A percentile compares a stretch with the other conserved stretches of the same genome.
These are phyloP conservation scores for Pseudopleuronectes americanus DNA, from an alignment of 2,797 vertebrate genomes.

Conservation along the genomic window DNA sequence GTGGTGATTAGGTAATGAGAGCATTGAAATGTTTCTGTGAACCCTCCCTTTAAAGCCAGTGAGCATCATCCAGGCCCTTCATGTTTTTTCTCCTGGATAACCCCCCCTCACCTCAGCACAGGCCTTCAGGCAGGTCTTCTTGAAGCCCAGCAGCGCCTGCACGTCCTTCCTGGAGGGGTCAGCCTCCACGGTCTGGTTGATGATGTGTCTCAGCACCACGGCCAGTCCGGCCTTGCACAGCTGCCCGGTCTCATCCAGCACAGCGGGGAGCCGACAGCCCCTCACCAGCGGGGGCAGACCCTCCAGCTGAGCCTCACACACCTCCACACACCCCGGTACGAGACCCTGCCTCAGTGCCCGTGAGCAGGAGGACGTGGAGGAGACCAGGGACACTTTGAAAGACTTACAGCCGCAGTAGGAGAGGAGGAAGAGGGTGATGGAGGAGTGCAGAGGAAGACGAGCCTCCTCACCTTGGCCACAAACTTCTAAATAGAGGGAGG, in stretches of 20 bases:
- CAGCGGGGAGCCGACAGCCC: constrained; percentile 89
- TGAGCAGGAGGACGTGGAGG: constrained; percentile 6
- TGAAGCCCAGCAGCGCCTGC: constrained; percentile 92
- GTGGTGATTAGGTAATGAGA: too few species aligned
- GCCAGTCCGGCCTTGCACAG: constrained; percentile 96
- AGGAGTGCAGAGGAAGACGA: constrained; percentile 90
- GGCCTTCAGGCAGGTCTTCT: constrained; percentile 98
- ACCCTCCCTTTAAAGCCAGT: too few species aligned
- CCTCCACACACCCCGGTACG: constrained; percentile 66
- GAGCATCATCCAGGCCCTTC: too few species aligned
- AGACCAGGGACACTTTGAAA: constrained; percentile 79
- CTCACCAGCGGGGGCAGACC: constrained; percentile 87
- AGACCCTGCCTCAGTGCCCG: constrained; percentile 45
- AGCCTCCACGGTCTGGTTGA: constrained; percentile 82
- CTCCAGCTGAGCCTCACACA: constrained; percentile 73
- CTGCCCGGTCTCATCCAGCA: constrained; percentile 81
- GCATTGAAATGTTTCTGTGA: too few species aligned
- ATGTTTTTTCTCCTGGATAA: not conserved
- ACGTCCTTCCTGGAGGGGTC: constrained; percentile 87
- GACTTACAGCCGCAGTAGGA: constrained; percentile 92
- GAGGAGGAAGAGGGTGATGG: constrained; percentile 90
- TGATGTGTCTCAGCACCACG: constrained; percentile 92
- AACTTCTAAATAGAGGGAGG: constrained; percentile 89
- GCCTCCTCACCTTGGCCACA: constrained; percentile 72
- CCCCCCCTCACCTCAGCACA: constrained; percentile 92